A percentile compares a stretch with the other conserved stretches of the same genome.
Evolutionary conservation across 2,113 vertebrate species (phyloP).

Genomic region (Cinclus cinclus): DNA sequence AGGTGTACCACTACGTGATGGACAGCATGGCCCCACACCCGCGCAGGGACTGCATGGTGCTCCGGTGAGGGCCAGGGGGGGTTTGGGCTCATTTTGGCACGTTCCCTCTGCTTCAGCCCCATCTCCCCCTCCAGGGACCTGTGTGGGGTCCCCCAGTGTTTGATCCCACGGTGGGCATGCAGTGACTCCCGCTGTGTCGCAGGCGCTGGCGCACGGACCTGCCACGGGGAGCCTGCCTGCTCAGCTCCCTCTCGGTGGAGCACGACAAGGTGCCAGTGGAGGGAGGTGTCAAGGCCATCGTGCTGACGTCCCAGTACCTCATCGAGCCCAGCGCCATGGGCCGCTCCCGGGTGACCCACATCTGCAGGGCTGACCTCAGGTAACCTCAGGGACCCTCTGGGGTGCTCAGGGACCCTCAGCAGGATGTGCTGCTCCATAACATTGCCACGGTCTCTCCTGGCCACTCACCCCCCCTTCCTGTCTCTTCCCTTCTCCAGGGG

Average conservation of each 20-base stretch:
- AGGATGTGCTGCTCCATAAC: accelerated
- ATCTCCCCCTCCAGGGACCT: neutral
- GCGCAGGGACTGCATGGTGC: conserved; percentile 79
- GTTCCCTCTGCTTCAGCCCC: neutral
- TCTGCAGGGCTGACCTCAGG: conserved; percentile 86
- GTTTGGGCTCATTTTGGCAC: neutral
- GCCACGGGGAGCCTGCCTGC: conserved; percentile 76
- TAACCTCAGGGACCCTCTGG: neutral
- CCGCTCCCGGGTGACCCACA: conserved; percentile 80
- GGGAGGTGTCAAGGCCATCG: conserved; percentile 76
- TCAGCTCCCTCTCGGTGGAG: conserved; percentile 81
- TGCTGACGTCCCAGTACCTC: conserved; percentile 82
- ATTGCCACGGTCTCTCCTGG: neutral
- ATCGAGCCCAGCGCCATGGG: conserved; percentile 80
- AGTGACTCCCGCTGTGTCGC: accelerated
- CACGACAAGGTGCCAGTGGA: conserved; percentile 75
- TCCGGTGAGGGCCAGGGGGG: conserved; percentile 71
- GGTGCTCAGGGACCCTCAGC: neutral
- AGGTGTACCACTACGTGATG: conserved; percentile 82
- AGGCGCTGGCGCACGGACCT: conserved; percentile 82
- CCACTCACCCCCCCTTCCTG: neutral
- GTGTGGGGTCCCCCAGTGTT: accelerated
- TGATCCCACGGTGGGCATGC: accelerated
- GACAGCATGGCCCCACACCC: conserved; percentile 89
- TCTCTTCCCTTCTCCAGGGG: conserved; percentile 68